Evolutionary conservation across 1,140 invertebrate species (phyloP).

Genomic region (Penaeus chinensis): DNA sequence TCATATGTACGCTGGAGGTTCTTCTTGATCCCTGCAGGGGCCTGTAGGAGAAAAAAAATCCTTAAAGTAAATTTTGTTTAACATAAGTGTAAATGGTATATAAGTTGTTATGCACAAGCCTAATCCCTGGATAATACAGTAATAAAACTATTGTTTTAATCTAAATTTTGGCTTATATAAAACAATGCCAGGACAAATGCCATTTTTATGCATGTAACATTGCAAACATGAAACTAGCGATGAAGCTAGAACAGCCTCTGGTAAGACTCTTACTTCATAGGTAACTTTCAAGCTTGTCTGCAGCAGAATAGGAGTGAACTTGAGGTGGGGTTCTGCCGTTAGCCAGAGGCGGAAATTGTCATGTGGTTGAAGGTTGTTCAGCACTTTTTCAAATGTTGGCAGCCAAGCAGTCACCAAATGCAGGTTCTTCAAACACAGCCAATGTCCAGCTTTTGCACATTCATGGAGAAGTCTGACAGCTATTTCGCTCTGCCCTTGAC

Average conservation of each 20-base stretch:
- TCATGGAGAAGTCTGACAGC: conserved; percentile 73
- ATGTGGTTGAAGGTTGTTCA: conserved; percentile 74
- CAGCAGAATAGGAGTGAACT: conserved; percentile 76
- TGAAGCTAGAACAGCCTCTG: neutral
- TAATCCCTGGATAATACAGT: too few relatives aligned
- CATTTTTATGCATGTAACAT: too few relatives aligned
- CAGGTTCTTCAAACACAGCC: conserved; percentile 89
- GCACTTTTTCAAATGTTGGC: conserved; percentile 78
- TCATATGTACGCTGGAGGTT: conserved; percentile 75
- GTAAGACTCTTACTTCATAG: conserved; percentile 78
- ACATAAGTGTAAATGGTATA: neutral
- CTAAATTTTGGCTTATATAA: too few relatives aligned
- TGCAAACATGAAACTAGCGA: neutral
- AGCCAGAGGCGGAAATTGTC: conserved; percentile 82
- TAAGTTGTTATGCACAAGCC: too few relatives aligned
- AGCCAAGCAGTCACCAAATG: conserved; percentile 87
- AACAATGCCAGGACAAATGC: too few relatives aligned
- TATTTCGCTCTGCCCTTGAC: conserved; percentile 78
- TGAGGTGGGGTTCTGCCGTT: conserved; percentile 78
- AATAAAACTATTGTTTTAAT: too few relatives aligned
- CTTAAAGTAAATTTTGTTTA: neutral
- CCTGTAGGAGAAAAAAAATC: conserved; percentile 66
- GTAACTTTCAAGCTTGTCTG: conserved; percentile 83
- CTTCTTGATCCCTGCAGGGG: conserved; percentile 77
- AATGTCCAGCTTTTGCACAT: conserved; percentile 74